phyloP scores from a whole-genome alignment of 1,140 invertebrate species.

The Brachionus paranguensis region DNA sequence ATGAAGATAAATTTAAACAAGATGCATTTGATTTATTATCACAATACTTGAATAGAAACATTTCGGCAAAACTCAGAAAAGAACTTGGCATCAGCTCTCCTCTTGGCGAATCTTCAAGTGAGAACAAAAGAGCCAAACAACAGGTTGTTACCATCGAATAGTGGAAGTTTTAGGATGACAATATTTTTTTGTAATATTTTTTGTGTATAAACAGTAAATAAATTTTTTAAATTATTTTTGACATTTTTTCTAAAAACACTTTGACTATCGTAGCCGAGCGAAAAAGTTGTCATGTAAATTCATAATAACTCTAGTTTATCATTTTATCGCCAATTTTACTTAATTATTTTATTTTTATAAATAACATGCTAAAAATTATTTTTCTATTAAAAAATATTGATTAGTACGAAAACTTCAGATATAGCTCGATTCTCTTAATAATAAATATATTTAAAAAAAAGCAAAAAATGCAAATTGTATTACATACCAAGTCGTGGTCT shows the following conservation, averaged over 20 bases:
- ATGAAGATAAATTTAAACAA: not conserved
- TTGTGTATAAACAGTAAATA: not conserved
- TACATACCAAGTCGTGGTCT: too few species aligned
- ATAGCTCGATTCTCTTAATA: too few species aligned
- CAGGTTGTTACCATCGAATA: not conserved
- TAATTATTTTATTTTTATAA: too few species aligned
- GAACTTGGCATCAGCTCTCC: not conserved
- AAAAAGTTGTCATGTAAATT: too few species aligned
- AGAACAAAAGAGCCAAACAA: constrained; percentile 16
- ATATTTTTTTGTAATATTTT: not conserved
- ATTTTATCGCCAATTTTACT: too few species aligned
- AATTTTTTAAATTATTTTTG: not conserved
- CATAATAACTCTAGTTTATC: too few species aligned
- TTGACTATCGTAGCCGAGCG: too few species aligned
- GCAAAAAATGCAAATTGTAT: too few species aligned
- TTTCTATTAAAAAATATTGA: too few species aligned
- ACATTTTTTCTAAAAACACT: not conserved
- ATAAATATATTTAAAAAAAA: too few species aligned
- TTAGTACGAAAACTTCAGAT: too few species aligned
- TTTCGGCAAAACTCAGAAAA: not conserved
- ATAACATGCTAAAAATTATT: too few species aligned
- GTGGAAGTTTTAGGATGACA: not conserved
- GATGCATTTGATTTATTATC: constrained; percentile 11
- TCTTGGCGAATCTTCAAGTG: not conserved
- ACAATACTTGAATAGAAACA: constrained; percentile 8